Percentiles rank a stretch among this genome's conserved stretches.
Conservation (phyloP, 2,888 invertebrate species). For the Criorhina ranunculi region DNA sequence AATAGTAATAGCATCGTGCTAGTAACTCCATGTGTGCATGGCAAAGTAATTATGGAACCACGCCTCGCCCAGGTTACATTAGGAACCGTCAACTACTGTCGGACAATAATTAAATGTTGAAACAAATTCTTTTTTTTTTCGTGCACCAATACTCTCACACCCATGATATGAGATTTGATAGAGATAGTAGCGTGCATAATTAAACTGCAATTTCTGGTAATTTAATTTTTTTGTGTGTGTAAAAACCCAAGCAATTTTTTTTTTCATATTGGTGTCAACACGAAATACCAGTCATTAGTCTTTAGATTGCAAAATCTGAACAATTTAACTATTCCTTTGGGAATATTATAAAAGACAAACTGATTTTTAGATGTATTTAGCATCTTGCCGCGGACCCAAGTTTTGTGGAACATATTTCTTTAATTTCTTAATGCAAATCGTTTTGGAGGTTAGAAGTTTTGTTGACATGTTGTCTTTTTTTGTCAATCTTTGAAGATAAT, state of each 20-base stretch:
- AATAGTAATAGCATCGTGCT: constrained; percentile 27
- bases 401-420: not conserved
- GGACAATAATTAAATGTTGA: constrained; percentile 47
- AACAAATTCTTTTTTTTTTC: not conserved
- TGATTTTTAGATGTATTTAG: too few species aligned
- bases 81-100: constrained; percentile 3
- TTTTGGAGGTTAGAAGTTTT: not conserved
- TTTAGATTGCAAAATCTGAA: constrained; percentile 10
- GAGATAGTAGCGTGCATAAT: constrained; percentile 15
- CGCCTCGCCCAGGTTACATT: constrained; percentile 4
- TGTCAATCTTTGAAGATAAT: too few species aligned
- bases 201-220: constrained; percentile 41
- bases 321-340: not conserved
- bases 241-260: too few species aligned
- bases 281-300: constrained; percentile 1
- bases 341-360: not conserved
- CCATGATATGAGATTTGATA: not conserved
- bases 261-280: too few species aligned
- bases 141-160: not conserved
- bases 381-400: too few species aligned
- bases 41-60: constrained; percentile 27
- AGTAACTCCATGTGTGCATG: constrained; percentile 8
- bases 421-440: constrained; percentile 24
- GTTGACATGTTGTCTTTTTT: constrained; percentile 14
- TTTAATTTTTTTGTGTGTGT: not conserved